Percentiles rank a stretch among this genome's conserved stretches.
These are phyloP conservation scores for Drosophila peninsularis DNA, from an alignment of 2,888 invertebrate genomes.

Conservation along the genomic window DNA sequence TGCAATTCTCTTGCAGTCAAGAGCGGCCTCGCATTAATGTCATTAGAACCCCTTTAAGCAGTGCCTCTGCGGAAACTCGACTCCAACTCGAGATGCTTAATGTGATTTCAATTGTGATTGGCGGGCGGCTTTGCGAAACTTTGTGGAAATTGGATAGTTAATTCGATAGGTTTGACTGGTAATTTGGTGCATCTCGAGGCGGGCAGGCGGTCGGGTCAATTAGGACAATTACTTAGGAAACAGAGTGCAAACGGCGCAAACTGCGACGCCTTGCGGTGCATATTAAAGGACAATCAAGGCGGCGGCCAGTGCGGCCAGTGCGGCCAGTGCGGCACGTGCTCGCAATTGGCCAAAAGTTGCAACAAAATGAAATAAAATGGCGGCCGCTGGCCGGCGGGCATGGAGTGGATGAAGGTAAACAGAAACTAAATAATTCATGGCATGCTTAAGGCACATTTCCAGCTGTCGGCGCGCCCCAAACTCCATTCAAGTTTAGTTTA, in stretches of 20 bases:
- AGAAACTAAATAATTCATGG: conserved; percentile 59
- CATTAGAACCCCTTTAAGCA: no score
- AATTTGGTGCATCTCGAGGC: conserved; percentile 22
- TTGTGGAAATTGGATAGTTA: conserved; percentile 15
- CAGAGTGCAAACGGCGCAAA: conserved; percentile 36
- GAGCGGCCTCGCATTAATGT: no score
- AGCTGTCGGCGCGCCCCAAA: conserved; percentile 44
- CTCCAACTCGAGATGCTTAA: conserved; percentile 4
- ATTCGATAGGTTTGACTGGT: conserved; percentile 23
- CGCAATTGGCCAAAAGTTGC: conserved; percentile 37
- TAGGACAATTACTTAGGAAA: conserved; percentile 43
- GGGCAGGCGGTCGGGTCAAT: conserved; percentile 30
- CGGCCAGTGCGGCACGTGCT: conserved; percentile 42
- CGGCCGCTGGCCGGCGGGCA: neutral
- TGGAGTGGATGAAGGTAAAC: conserved; percentile 11
- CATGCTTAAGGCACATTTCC: conserved; percentile 54
- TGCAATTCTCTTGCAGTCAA: neutral
- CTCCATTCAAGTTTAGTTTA: conserved; percentile 44
- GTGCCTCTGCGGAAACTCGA: no score
- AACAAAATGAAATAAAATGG: neutral
- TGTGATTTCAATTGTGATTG: conserved; percentile 8
- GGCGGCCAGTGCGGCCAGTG: neutral
- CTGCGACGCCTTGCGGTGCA: conserved; percentile 40
- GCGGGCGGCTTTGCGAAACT: conserved; percentile 1
- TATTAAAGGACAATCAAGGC: conserved; percentile 51